phyloP scores from a whole-genome alignment of 2,797 vertebrate species.

The Silurus aristotelis region DNA sequence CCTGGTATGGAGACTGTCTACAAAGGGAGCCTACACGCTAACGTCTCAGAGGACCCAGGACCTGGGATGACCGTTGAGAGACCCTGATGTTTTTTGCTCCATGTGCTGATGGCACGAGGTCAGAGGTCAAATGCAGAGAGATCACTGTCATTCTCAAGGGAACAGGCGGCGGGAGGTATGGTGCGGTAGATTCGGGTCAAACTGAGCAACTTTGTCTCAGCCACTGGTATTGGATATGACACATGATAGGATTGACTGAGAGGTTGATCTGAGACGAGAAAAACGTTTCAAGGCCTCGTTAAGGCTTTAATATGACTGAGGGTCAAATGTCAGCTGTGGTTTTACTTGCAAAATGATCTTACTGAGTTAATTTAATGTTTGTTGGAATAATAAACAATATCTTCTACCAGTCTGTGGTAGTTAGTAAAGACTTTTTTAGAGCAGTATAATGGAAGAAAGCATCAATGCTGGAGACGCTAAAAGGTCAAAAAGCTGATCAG shows the following conservation, averaged over 20 bases:
- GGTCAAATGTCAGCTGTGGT: slow-evolving; percentile 40
- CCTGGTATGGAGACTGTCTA: slow-evolving; percentile 25
- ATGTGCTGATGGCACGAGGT: slow-evolving; percentile 72
- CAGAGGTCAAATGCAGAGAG: slow-evolving; percentile 83
- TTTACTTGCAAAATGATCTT: not conserved
- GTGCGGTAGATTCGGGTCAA: slow-evolving; percentile 77
- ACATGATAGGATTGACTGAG: slow-evolving; percentile 59
- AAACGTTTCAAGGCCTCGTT: slow-evolving; percentile 11
- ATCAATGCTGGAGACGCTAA: no score
- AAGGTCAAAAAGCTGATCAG: no score
- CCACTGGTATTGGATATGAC: slow-evolving; percentile 60
- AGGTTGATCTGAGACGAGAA: slow-evolving; percentile 61
- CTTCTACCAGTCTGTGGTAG: no score
- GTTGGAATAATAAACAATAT: not conserved
- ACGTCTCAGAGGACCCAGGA: slow-evolving; percentile 53
- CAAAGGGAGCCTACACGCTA: slow-evolving; percentile 56
- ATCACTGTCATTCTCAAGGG: slow-evolving; percentile 74
- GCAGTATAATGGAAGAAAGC: no score
- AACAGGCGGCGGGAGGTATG: slow-evolving; percentile 74
- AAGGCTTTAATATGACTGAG: slow-evolving; percentile 42
- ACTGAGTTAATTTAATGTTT: not conserved
- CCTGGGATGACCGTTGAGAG: slow-evolving; percentile 72
- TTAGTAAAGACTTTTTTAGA: no score
- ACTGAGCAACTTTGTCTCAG: slow-evolving; percentile 68
- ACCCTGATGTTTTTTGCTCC: slow-evolving; percentile 71